These are phyloP conservation scores for Leistus spinibarbis DNA, from an alignment of 2,888 invertebrate species.

Conservation along the genomic window DNA sequence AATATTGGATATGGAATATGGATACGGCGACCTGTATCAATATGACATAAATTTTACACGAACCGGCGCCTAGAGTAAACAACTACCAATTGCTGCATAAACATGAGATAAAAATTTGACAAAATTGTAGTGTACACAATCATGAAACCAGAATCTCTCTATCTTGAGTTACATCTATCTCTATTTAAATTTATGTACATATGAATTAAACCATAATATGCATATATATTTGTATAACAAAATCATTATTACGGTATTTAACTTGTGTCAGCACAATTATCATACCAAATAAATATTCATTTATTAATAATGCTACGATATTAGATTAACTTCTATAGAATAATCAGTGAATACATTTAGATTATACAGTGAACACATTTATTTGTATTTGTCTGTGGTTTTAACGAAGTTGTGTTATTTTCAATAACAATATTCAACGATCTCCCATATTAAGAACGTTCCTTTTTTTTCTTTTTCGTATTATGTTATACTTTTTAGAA, in stretches of 20 bases:
- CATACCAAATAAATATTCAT: too few relatives aligned
- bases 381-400: too few relatives aligned
- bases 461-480: too few relatives aligned
- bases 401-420: too few relatives aligned
- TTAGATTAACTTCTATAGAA: too few relatives aligned
- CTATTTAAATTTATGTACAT: background rate
- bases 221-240: background rate
- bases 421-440: too few relatives aligned
- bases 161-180: background rate
- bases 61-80: slow-evolving; percentile 20
- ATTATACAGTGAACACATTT: too few relatives aligned
- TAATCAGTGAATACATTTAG: too few relatives aligned
- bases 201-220: background rate
- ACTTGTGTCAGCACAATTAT: background rate
- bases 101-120: slow-evolving; percentile 33
- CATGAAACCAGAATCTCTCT: background rate
- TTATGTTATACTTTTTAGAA: too few relatives aligned
- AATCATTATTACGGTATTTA: background rate
- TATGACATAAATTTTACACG: slow-evolving; percentile 34
- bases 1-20: slow-evolving; percentile 37
- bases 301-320: too few relatives aligned
- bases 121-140: slow-evolving; percentile 4
- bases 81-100: slow-evolving; percentile 33
- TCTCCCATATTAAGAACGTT: too few relatives aligned
- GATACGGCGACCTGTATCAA: slow-evolving; percentile 32